phyloP scores from a whole-genome alignment of 2,113 vertebrate species.

The Gallinago paraguaiae region DNA sequence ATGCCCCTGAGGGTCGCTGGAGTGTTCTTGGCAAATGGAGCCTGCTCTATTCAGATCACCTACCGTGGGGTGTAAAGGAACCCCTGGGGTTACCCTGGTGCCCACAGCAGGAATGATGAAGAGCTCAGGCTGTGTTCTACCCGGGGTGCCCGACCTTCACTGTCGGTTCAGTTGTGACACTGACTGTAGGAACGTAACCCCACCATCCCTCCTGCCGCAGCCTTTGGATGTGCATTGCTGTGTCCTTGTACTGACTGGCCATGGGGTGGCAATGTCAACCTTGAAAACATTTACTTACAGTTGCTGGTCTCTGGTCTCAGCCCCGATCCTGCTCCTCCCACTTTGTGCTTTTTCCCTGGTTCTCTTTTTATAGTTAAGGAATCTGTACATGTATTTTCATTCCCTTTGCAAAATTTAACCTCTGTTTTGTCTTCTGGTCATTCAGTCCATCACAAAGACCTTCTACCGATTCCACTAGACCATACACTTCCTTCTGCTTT shows the following conservation, averaged over 20 bases:
- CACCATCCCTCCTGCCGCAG: accelerated
- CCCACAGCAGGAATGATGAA: accelerated
- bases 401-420: not conserved
- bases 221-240: accelerated
- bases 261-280: not conserved
- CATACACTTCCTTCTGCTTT: not conserved
- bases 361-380: not conserved
- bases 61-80: accelerated
- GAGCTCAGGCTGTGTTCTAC: not conserved
- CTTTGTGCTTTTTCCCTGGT: not conserved
- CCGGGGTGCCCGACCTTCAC: accelerated
- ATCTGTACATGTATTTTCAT: not conserved
- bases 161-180: accelerated
- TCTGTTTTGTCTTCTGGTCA: not conserved
- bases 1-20: not conserved
- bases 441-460: not conserved
- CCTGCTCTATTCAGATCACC: accelerated
- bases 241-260: not conserved
- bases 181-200: not conserved
- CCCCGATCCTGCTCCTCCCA: not conserved
- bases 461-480: not conserved
- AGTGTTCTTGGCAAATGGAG: not conserved
- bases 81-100: not conserved
- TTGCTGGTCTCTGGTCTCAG: not conserved
- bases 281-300: not conserved